Evolutionary conservation across 2,797 vertebrate genomes (phyloP).

Genomic region (Aphelocoma californica): DNA sequence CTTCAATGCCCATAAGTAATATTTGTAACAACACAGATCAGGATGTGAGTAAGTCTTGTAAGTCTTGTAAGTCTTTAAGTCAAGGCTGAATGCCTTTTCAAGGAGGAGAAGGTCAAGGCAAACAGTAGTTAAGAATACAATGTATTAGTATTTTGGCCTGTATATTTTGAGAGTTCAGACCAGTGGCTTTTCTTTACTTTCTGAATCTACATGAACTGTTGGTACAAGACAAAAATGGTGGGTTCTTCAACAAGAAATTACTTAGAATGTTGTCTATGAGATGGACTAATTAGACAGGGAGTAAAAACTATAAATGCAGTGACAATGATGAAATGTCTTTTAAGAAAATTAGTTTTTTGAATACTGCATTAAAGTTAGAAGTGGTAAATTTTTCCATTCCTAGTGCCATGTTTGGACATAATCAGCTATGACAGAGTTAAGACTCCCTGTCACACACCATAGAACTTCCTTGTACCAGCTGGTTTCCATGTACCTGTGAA

Average conservation of each 20-base stretch:
- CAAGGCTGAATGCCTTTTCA: neutral
- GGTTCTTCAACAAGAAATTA: neutral
- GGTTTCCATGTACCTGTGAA: neutral
- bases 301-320: neutral
- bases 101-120: neutral
- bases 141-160: neutral
- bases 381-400: neutral
- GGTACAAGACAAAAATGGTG: neutral
- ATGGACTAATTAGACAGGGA: neutral
- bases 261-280: neutral
- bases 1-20: neutral
- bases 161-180: neutral
- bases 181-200: neutral
- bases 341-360: neutral
- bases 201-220: neutral
- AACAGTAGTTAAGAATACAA: neutral
- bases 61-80: neutral
- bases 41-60: neutral
- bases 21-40: neutral
- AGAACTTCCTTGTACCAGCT: neutral
- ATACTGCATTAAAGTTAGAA: neutral
- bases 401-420: neutral
- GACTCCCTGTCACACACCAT: neutral
- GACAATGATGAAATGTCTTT: neutral
- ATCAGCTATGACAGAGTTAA: neutral